phyloP scores from a whole-genome alignment of 2,888 invertebrate genomes.

The Chymomyza procnemis region DNA sequence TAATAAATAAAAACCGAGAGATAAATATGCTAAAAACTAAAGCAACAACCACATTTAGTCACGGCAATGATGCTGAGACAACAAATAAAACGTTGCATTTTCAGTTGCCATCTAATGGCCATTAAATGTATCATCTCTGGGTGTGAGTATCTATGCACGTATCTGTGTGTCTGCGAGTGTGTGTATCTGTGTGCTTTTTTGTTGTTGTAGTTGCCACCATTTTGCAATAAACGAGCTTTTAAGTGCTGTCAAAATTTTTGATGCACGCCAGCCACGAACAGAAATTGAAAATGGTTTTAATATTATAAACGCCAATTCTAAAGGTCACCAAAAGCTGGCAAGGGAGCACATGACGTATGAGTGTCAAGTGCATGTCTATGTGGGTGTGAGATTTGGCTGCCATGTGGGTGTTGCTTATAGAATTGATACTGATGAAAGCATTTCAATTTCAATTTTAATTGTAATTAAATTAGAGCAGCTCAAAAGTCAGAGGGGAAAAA shows the following conservation, averaged over 20 bases:
- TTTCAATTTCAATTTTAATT: background rate
- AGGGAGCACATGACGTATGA: background rate
- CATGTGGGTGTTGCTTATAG: background rate
- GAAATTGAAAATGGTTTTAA: slow-evolving; percentile 1
- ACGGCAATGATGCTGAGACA: background rate
- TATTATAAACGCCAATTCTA: background rate
- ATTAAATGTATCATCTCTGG: background rate
- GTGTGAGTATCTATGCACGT: background rate
- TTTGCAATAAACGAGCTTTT: slow-evolving; percentile 63
- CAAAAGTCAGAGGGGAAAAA: background rate
- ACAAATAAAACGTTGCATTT: background rate
- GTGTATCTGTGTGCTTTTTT: slow-evolving; percentile 13
- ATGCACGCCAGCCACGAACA: slow-evolving; percentile 17
- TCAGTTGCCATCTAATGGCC: background rate
- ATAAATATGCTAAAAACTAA: background rate
- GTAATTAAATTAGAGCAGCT: background rate
- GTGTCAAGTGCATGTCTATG: background rate
- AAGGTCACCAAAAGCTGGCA: background rate
- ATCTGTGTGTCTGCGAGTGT: slow-evolving; percentile 7
- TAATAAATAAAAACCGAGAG: slow-evolving; percentile 9
- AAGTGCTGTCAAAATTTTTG: slow-evolving; percentile 58
- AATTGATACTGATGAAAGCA: background rate
- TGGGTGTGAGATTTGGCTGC: background rate
- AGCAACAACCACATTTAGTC: background rate
- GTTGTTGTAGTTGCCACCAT: background rate